These are phyloP conservation scores for Phymorhynchus buccinoides DNA, from an alignment of 1,140 invertebrate species.

Conservation along the genomic window DNA sequence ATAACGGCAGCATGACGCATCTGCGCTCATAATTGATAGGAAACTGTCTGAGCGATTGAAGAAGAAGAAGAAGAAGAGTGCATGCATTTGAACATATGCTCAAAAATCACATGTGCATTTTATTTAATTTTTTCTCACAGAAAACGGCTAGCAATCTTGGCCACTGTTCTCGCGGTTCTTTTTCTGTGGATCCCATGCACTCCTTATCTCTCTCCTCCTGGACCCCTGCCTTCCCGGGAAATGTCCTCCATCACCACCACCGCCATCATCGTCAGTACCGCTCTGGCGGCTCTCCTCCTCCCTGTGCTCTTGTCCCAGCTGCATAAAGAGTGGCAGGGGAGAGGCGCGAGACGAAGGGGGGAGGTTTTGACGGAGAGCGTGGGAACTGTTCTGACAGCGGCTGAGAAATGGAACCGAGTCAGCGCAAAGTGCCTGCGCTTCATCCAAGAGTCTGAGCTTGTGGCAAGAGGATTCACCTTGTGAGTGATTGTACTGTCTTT, in stretches of 20 bases:
- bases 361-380: background rate
- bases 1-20: too few relatives aligned
- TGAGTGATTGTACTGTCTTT: too few relatives aligned
- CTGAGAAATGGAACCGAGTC: background rate
- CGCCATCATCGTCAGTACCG: background rate
- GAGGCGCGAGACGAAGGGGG: background rate
- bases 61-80: too few relatives aligned
- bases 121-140: background rate
- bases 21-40: too few relatives aligned
- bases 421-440: background rate
- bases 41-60: too few relatives aligned
- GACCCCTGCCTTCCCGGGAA: background rate
- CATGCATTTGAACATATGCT: background rate
- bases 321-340: background rate
- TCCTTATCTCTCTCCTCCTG: background rate
- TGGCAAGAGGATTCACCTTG: background rate
- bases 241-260: too few relatives aligned
- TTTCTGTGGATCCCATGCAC: background rate
- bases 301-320: background rate
- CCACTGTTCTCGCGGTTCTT: background rate
- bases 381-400: background rate
- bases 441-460: constrained; percentile 21
- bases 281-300: background rate
- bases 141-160: background rate
- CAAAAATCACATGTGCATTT: background rate